Evolutionary conservation across 1,140 invertebrate genomes (phyloP), one percentile per base, ranked within the genome.

Genomic region (Lycorma delicatula): DNA sequence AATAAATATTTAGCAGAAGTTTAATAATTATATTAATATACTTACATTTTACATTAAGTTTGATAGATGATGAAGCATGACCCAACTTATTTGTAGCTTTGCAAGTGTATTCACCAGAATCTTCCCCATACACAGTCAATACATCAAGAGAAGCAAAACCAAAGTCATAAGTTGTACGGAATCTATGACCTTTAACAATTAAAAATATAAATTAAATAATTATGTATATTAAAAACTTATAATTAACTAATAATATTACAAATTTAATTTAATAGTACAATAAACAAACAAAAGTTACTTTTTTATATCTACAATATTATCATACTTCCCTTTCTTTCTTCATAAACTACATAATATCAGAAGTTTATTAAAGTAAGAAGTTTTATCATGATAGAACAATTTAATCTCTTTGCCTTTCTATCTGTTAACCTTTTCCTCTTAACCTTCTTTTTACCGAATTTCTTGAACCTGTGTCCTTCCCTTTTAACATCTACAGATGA

Each of bases 121-220:
- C 93, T 77, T 96, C 93, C 18, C 87, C 89, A 71, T 95, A 95
- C 1, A 94, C 92, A 38, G 87, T 87, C 18, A 95, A 76, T 27
- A 98, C 87, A 70, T 97, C 93, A 38, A 98, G 74, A 60, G 93
- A 86, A 38, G 93, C 91, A 73, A 95, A 96, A 28, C 94, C 94
- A 75, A 98, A 98, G 71, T 98, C 93, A 68, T 90, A 92, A 7
- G 87, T 84, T 51, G 91, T 93, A 63, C 91, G 84, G 75, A 93
- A 96, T 61, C 93, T 82, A 70, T 93, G 89, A 48, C 93, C 91
- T 65, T 68, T 20, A 56, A 60, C 41, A 53, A 53, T 22, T 26
- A 31, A 31, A 7, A 31, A 31, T 7, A 31, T 7, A 7, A 7
- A 31, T 31, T 7, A 31, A 31, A 31, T 7, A 6, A 6, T 31